phyloP scores from a whole-genome alignment of 2,888 invertebrate genomes.

The Dyspetes luteomarginatus region DNA sequence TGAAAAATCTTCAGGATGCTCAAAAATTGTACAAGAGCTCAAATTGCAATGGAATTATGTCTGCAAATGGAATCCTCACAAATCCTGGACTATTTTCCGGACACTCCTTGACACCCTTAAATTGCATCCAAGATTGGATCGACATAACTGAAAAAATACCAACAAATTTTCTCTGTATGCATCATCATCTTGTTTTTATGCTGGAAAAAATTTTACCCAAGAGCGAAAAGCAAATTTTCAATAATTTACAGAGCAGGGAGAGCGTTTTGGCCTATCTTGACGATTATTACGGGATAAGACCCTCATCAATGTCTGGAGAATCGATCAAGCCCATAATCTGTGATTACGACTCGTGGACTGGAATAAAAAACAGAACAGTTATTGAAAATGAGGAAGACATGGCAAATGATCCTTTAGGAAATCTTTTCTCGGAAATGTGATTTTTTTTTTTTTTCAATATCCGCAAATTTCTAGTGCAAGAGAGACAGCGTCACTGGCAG shows the following conservation, averaged over 20 bases:
- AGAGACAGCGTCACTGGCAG: too few species aligned
- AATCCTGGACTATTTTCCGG: constrained; percentile 97
- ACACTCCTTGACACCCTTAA: constrained; percentile 87
- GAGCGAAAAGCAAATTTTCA: constrained; percentile 90
- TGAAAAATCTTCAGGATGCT: constrained; percentile 90
- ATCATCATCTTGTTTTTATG: constrained; percentile 99
- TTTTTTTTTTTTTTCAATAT: background rate
- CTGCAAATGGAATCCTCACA: constrained; percentile 93
- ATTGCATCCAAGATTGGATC: constrained; percentile 93
- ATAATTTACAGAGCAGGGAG: constrained; percentile 88
- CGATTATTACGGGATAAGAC: constrained; percentile 85
- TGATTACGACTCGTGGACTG: constrained; percentile 46
- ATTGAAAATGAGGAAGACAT: constrained; percentile 13
- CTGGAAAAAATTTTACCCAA: constrained; percentile 91
- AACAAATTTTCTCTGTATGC: constrained; percentile 91
- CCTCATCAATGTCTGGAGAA: constrained; percentile 70
- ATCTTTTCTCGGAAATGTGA: constrained; percentile 41
- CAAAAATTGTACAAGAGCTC: constrained; percentile 87
- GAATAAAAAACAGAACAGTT: constrained; percentile 1
- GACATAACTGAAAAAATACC: constrained; percentile 86
- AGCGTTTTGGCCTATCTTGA: constrained; percentile 89
- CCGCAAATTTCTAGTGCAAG: background rate
- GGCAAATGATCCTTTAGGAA: constrained; percentile 41
- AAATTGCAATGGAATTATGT: constrained; percentile 94
- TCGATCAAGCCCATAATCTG: constrained; percentile 54